These are phyloP conservation scores for Mus spretus DNA, from an alignment of 2,797 vertebrate genomes.

Conservation along the genomic window DNA sequence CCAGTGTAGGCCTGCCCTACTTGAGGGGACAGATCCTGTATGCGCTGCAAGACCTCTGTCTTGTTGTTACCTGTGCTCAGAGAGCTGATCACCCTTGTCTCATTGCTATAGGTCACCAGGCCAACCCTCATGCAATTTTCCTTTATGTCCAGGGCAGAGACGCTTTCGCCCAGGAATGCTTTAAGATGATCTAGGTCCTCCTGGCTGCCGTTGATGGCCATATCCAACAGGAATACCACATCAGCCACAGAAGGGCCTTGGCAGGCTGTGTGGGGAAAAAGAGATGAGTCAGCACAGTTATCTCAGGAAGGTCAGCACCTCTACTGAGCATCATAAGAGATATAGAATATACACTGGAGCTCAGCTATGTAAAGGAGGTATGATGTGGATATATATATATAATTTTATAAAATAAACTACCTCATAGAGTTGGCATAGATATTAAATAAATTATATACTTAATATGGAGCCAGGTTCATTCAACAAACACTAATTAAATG, in stretches of 20 bases:
- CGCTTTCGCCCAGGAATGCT: constrained; percentile 81
- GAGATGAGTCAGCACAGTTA: not conserved
- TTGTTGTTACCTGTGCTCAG: constrained; percentile 75
- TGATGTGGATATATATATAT: too few species aligned
- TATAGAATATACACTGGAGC: not conserved
- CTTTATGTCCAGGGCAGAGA: constrained; percentile 80
- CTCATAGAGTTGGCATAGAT: not conserved
- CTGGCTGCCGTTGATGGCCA: constrained; percentile 73
- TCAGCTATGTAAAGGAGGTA: not conserved
- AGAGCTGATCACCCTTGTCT: constrained; percentile 57
- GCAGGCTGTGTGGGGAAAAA: constrained; percentile 81
- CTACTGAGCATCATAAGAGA: not conserved
- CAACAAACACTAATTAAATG: not conserved
- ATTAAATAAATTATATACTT: constrained; percentile 4
- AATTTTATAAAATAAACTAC: not conserved
- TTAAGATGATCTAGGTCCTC: constrained; percentile 81
- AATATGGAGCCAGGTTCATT: not conserved
- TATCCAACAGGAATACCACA: constrained; percentile 86
- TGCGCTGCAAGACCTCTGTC: constrained; percentile 75
- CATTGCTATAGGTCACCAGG: constrained; percentile 78
- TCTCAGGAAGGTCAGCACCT: not conserved
- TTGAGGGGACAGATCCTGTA: constrained; percentile 71
- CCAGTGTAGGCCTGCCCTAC: constrained; percentile 75
- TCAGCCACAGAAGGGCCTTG: constrained; percentile 83
- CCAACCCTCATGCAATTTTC: constrained; percentile 82